Evolutionary conservation across 2,113 vertebrate species (phyloP), one percentile per base, ranked within the genome.

Genomic region (Orcinus orca): DNA sequence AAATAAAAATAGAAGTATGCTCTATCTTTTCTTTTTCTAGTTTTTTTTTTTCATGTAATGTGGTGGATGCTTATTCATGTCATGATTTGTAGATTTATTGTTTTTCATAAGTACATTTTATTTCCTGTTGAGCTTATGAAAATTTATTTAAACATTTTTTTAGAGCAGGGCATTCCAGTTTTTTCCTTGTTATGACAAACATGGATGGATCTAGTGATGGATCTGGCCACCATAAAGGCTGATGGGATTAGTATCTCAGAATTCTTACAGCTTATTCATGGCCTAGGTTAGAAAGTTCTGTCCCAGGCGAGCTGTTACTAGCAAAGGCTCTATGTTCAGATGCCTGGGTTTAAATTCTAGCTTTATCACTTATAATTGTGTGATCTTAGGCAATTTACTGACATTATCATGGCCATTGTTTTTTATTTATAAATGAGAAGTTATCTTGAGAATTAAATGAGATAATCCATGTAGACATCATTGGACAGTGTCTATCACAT

Each of bases 371-470:
- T 67, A 83, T 79, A 62, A 33, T 55, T 55, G 20, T 93, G 21
- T 47, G 73, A 74, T 31, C 26, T 29, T 74, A 74, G 73, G 8
- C 65, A 88, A 38, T 7, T 53, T 77, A 55, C n/a, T 90, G 53
- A 95, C 62, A 63, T 88, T 83, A 88, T 83, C n/a, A 38, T 6
- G 31, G 4, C 62, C 36, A 58, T 8, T 38, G 31, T 50, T 91
- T 95, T 74, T 3, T 41, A 15, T 79, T 89, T 70, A 33, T 36
- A 82, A 82, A n/a, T 38, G 53, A 84, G 15, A 70, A 55, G 33
- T 87, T 93, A 55, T 68, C 21, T 83, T 97, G 73, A 79, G 26
- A 95, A 71, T 58, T 87, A 60, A 67, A 21, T 68, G n/a, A 55
- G 14, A 36, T 84, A 36, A 74, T 80, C n/a, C 6, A 63, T 76